These are phyloP conservation scores for Varanus salvator DNA, from an alignment of 2,113 vertebrate species.

Conservation along the genomic window DNA sequence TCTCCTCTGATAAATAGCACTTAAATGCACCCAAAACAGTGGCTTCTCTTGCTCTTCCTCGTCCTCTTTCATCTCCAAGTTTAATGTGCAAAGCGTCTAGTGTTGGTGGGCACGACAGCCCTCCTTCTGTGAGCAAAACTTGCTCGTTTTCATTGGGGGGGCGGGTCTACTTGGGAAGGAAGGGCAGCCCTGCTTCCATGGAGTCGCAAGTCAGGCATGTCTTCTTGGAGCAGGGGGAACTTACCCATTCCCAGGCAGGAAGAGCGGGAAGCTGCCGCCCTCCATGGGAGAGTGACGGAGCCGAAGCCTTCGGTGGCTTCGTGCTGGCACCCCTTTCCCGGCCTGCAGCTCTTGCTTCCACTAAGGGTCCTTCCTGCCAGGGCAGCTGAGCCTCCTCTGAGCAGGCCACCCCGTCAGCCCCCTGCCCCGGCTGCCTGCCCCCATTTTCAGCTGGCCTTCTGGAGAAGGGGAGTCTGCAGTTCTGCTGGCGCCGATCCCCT, in stretches of 20 bases:
- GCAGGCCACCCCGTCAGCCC: too few species aligned
- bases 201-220: too few species aligned
- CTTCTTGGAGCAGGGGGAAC: too few species aligned
- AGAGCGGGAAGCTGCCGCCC: too few species aligned
- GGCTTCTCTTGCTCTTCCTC: not conserved
- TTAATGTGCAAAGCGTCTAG: not conserved
- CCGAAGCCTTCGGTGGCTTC: not conserved
- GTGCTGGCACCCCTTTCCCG: not conserved
- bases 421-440: not conserved
- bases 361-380: not conserved
- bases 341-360: not conserved
- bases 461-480: not conserved
- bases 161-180: not conserved
- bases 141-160: not conserved
- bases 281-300: not conserved
- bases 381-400: not conserved
- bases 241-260: fast-evolving
- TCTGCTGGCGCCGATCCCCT: not conserved
- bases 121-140: too few species aligned
- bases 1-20: conserved; percentile 61
- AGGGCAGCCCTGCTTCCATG: not conserved
- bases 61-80: conserved; percentile 1
- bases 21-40: conserved; percentile 48
- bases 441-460: conserved; percentile 13
- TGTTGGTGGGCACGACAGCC: too few species aligned